These are phyloP conservation scores for Acestrorhynchus altus DNA, from an alignment of 2,797 vertebrate genomes.

Conservation along the genomic window DNA sequence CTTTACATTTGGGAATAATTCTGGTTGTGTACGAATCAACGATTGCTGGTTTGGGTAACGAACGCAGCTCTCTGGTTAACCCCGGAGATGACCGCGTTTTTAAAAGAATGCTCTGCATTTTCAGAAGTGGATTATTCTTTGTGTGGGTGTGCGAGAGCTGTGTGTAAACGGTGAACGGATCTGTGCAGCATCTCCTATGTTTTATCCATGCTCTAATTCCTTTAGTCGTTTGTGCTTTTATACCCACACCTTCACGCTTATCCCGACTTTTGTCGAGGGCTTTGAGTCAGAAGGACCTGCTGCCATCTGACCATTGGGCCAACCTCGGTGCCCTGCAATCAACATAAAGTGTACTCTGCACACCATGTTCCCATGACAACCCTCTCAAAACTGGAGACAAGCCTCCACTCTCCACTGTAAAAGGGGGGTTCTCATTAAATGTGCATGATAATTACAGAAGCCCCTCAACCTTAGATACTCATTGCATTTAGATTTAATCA, in stretches of 20 bases:
- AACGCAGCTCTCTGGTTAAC: background rate
- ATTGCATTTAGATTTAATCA: background rate
- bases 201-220: background rate
- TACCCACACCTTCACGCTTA: background rate
- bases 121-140: background rate
- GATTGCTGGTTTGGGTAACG: too few relatives aligned
- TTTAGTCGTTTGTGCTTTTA: background rate
- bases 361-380: conserved; percentile 62
- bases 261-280: background rate
- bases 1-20: background rate
- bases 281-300: background rate
- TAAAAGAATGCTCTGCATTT: background rate
- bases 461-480: background rate
- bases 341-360: conserved; percentile 57
- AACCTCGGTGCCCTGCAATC: conserved; percentile 51
- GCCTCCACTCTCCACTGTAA: conserved; percentile 28
- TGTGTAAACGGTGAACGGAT: too few relatives aligned
- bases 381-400: conserved; percentile 46
- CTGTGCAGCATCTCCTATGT: background rate
- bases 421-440: conserved; percentile 1
- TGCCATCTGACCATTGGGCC: conserved; percentile 21
- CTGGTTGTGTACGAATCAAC: background rate
- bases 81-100: background rate
- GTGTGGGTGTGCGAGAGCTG: background rate
- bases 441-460: background rate